Evolutionary conservation across 2,888 invertebrate genomes (phyloP).

Genomic region (Drosophila melanosoma): DNA sequence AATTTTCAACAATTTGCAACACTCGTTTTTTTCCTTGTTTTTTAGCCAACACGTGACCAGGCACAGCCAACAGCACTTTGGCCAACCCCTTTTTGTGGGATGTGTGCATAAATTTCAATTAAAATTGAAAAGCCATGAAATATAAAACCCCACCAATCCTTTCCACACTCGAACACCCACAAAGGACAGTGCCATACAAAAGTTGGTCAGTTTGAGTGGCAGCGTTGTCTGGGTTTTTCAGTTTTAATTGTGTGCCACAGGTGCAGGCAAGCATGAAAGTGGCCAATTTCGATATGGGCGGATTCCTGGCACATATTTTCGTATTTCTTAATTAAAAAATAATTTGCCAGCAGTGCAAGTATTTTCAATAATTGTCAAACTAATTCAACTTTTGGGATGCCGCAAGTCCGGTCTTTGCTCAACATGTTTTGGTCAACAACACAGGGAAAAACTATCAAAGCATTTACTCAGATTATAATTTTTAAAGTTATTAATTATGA

Average conservation of each 20-base stretch:
- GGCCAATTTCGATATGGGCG: constrained; percentile 39
- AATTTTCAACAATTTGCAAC: constrained; percentile 63
- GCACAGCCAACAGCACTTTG: constrained; percentile 13
- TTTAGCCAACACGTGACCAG: constrained; percentile 74
- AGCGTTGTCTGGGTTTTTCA: constrained; percentile 20
- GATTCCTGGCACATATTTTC: constrained; percentile 41
- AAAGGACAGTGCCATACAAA: constrained; percentile 49
- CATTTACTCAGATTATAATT: neutral
- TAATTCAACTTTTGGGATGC: constrained; percentile 41
- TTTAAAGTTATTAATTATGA: neutral
- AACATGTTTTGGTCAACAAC: constrained; percentile 1
- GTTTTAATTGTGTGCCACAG: constrained; percentile 71
- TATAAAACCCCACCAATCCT: constrained; percentile 38
- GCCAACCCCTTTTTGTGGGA: constrained; percentile 48
- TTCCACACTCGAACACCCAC: constrained; percentile 1
- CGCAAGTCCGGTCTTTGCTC: neutral
- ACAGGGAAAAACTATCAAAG: neutral
- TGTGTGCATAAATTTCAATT: constrained; percentile 79
- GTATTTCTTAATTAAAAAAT: constrained; percentile 71
- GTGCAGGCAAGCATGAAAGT: constrained; percentile 76
- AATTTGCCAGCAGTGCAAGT: constrained; percentile 44
- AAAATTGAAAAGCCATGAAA: constrained; percentile 80
- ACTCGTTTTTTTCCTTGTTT: constrained; percentile 35
- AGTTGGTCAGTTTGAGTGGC: constrained; percentile 47
- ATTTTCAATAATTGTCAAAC: constrained; percentile 62